Base-by-base conservation (phyloP, 2,888 invertebrate species). In the Latrodectus hesperus region DNA sequence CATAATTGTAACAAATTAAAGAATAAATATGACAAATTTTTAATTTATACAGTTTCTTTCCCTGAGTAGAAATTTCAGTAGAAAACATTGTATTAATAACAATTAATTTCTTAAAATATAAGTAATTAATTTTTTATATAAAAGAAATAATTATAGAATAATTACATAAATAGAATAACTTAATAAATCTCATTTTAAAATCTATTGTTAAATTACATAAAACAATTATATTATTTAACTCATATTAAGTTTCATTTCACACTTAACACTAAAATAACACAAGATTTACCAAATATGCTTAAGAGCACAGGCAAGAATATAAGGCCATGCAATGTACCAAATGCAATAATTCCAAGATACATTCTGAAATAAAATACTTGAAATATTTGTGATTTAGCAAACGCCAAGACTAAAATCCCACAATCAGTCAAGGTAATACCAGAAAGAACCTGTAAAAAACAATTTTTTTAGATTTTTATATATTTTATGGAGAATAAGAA, bases 351-450 rank as follows among this genome's bases (percentile, higher is more conserved):
- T 85, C 98, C 98, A 92, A 99, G 94, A 93, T 99, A 99, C 97
- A 99, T 98, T 90, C 98, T 95, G 94, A 98, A 98, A 94, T 98
- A 98, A 93, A 97, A 98, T 49, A 94, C 92, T 93, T 96, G 95
- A 94, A 99, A 99, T 90, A 99, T 97, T 94, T 99, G 98, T 87
- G 98, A 98, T 93, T 98, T 98, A 38, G 99, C 98, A 92, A 99
- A 99, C 26, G 96, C 98, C 89, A 99, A 94, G 81, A 99, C 98
- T 89, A 99, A 94, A 92, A 99, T 99, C 74, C 99, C 99, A 68
- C 97, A 97, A 93, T 99, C 99, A 87, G 99, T 99, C 89, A 99
- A 94, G 14, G 99, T 99, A 91, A 99, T 99, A 84, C 99, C 99
- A 73, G 98, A 98, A 90, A 99, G 96, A 90, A 99, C 96, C 93